A percentile compares a stretch with the other conserved stretches of the same genome.
Evolutionary conservation across 2,797 vertebrate species (phyloP).

Genomic region (Rachycentron canadum): DNA sequence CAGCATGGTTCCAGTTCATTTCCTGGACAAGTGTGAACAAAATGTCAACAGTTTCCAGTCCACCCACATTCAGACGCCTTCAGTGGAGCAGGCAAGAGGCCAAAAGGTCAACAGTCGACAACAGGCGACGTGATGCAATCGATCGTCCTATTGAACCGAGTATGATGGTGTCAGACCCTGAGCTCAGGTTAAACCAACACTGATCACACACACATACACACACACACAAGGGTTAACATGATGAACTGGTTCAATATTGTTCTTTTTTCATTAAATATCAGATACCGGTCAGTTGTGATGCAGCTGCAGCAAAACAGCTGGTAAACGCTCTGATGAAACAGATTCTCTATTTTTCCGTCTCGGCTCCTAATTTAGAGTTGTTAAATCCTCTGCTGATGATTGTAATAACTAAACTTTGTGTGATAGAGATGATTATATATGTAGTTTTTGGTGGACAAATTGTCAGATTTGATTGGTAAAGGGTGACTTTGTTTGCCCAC

Average conservation of each 20-base stretch:
- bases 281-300: not conserved
- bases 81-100: slow-evolving; percentile 43
- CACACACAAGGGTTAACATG: not conserved
- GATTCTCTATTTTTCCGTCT: not conserved
- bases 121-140: slow-evolving; percentile 41
- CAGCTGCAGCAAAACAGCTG: not conserved
- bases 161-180: slow-evolving; percentile 27
- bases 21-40: slow-evolving; percentile 73
- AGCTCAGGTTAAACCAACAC: slow-evolving; percentile 27
- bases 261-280: slow-evolving; percentile 16
- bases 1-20: slow-evolving; percentile 72
- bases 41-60: slow-evolving; percentile 72
- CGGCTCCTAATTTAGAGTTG: not conserved
- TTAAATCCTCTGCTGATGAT: not conserved
- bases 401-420: not conserved
- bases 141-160: slow-evolving; percentile 47
- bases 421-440: not conserved
- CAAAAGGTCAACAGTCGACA: slow-evolving; percentile 62
- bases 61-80: slow-evolving; percentile 52
- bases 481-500: not conserved
- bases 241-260: not conserved
- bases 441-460: not conserved
- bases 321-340: not conserved
- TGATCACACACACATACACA: slow-evolving; percentile 11
- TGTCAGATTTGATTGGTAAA: not conserved